These are phyloP conservation scores for Fulica atra DNA, from an alignment of 2,113 vertebrate species.

Conservation along the genomic window DNA sequence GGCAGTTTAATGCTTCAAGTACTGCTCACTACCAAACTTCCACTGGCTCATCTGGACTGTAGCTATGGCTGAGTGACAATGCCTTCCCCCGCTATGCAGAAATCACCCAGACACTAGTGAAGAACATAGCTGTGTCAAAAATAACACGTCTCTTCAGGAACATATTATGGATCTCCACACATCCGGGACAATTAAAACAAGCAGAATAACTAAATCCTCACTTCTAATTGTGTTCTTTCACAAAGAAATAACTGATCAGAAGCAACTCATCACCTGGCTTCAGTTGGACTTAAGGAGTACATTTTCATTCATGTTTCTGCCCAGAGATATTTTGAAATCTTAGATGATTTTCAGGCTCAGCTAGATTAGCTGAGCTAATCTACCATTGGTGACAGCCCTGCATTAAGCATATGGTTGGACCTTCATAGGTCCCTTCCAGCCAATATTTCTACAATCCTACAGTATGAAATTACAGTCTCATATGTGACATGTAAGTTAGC, in stretches of 20 bases:
- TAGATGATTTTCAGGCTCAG: background rate
- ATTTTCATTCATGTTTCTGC: background rate
- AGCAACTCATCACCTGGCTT: slow-evolving; percentile 19
- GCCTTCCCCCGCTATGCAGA: background rate
- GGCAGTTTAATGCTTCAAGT: background rate
- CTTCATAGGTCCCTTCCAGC: background rate
- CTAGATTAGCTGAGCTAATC: background rate
- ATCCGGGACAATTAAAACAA: background rate
- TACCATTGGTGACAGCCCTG: background rate
- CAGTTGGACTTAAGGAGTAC: background rate
- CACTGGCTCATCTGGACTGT: background rate
- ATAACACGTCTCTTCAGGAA: background rate
- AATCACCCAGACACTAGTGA: background rate
- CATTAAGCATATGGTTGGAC: background rate
- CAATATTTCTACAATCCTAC: background rate
- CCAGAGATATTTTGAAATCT: background rate
- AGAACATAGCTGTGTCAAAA: background rate
- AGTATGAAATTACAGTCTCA: slow-evolving; percentile 42
- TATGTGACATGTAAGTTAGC: background rate
- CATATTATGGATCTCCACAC: background rate
- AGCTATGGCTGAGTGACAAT: background rate
- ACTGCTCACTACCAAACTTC: background rate
- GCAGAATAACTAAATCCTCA: background rate
- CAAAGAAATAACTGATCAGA: background rate
- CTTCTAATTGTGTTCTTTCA: background rate